A percentile compares a stretch with the other conserved stretches of the same genome.
These are phyloP conservation scores for Vimba vimba DNA, from an alignment of 2,113 vertebrate genomes.

Conservation along the genomic window DNA sequence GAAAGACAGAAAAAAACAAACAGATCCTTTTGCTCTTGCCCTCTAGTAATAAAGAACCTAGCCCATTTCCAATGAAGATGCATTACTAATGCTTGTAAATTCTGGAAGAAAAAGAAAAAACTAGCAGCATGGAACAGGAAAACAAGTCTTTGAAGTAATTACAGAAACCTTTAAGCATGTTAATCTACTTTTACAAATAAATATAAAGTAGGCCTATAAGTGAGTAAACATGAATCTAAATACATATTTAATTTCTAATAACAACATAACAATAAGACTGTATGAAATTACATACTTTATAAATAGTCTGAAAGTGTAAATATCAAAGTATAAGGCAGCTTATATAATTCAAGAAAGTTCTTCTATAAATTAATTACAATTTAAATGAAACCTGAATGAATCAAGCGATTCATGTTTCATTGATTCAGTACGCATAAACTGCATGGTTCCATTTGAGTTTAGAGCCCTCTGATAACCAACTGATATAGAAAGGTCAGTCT, in stretches of 20 bases:
- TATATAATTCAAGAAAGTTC: neutral
- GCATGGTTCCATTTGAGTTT: neutral
- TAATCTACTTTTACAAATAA: neutral
- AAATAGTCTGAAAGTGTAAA: neutral
- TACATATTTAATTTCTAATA: neutral
- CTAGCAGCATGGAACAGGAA: neutral
- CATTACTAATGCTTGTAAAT: neutral
- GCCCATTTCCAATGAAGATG: neutral
- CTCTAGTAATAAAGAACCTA: neutral
- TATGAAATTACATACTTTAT: neutral
- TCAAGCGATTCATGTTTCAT: neutral
- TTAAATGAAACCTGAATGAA: neutral
- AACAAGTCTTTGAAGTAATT: neutral
- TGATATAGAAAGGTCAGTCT: constrained; percentile 69
- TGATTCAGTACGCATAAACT: neutral
- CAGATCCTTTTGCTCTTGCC: neutral
- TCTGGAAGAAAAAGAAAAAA: neutral
- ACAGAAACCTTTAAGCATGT: neutral
- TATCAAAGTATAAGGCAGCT: neutral
- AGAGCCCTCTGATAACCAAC: neutral
- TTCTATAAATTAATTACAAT: neutral
- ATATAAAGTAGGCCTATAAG: neutral
- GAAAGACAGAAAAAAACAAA: neutral
- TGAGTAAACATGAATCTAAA: neutral
- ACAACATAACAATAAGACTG: neutral